Conservation (phyloP, 2,888 invertebrate genomes). For the Calephelis perditalis region DNA sequence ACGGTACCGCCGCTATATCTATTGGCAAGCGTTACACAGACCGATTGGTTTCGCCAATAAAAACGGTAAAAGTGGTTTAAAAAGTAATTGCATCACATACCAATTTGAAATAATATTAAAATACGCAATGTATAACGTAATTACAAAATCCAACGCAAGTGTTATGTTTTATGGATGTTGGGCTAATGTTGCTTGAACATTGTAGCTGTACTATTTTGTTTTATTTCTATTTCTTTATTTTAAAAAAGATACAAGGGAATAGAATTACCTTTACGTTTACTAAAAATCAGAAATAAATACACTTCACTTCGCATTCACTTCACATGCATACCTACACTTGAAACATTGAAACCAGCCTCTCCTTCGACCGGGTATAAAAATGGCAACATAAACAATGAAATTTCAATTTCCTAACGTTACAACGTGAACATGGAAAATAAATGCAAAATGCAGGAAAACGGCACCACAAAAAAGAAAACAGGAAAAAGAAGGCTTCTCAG, state of each 20-base stretch:
- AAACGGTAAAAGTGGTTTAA: conserved; percentile 16
- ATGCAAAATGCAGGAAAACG: conserved; percentile 1
- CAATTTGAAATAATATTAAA: conserved; percentile 4
- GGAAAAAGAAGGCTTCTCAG: conserved; percentile 5
- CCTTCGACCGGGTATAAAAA: background rate
- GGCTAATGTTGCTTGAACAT: no score
- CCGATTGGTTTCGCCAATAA: conserved; percentile 19
- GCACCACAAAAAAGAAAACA: background rate
- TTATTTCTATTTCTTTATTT: no score
- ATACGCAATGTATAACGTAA: background rate
- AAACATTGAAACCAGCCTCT: no score
- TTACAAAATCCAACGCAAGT: no score
- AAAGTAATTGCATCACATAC: conserved; percentile 11
- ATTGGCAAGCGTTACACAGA: conserved; percentile 7
- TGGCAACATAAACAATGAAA: conserved; percentile 3
- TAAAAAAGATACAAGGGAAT: no score
- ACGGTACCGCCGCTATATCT: conserved; percentile 9
- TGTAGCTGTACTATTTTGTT: no score
- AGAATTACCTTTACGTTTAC: no score
- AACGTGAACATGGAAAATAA: background rate
- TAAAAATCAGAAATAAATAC: no score
- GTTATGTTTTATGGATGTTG: no score
- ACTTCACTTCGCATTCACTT: no score
- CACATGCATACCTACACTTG: no score
- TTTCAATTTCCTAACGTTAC: conserved; percentile 7